A percentile compares a stretch with the other conserved stretches of the same genome.
Evolutionary conservation across 2,113 vertebrate species (phyloP).

Genomic region (Psilopsiagon aurifrons): DNA sequence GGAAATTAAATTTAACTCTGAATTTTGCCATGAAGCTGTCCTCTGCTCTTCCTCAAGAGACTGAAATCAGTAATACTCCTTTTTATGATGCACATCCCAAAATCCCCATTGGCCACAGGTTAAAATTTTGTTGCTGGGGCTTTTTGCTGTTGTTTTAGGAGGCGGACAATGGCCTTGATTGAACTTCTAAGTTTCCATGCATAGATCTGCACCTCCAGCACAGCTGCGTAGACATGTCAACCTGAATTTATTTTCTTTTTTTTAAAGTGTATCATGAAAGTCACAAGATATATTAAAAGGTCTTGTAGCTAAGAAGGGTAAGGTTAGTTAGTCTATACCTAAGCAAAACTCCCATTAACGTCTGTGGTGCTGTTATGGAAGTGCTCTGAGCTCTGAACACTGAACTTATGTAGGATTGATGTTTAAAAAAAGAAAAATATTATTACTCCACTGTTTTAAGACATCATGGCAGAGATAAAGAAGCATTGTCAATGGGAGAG

Average conservation of each 20-base stretch:
- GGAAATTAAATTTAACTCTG: not conserved
- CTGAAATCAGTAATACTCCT: not conserved
- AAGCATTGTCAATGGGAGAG: not conserved
- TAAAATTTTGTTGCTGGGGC: not conserved
- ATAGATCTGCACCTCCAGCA: not conserved
- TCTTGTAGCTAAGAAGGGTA: not conserved
- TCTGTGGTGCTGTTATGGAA: not conserved
- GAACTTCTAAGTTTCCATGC: not conserved
- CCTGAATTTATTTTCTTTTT: not conserved
- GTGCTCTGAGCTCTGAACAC: not conserved
- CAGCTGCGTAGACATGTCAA: not conserved
- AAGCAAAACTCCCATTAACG: not conserved
- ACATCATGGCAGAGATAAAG: not conserved
- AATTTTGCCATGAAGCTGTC: not conserved
- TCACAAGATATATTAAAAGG: not conserved
- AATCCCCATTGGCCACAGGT: not conserved
- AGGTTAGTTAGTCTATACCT: not conserved
- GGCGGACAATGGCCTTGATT: not conserved
- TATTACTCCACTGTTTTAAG: not conserved
- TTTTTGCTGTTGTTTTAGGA: not conserved
- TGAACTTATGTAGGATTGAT: not conserved
- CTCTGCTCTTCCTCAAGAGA: not conserved
- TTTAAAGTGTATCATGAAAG: rapidly evolving
- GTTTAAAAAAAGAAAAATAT: not conserved
- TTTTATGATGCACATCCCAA: not conserved